phyloP scores from a whole-genome alignment of 1,140 invertebrate genomes.

The Globodera rostochiensis region DNA sequence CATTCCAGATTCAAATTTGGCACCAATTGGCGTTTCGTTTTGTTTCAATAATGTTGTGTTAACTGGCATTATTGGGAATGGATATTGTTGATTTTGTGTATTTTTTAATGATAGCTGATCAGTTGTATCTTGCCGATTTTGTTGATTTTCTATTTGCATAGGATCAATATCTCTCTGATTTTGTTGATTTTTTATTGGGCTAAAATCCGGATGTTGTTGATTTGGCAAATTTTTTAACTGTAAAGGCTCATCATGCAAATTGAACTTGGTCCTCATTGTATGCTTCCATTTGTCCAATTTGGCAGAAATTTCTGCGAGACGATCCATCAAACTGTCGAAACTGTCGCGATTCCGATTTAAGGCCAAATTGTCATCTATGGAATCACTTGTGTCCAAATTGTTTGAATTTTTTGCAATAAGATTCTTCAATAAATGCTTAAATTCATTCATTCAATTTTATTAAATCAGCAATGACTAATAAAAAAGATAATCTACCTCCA shows the following conservation, averaged over 20 bases:
- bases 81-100: no score
- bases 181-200: background rate
- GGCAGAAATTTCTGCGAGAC: background rate
- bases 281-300: background rate
- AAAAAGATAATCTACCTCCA: background rate
- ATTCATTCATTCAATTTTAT: background rate
- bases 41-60: background rate
- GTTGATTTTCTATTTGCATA: no score
- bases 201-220: background rate
- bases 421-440: background rate
- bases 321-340: background rate
- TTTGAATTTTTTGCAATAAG: background rate
- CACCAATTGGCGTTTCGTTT: background rate
- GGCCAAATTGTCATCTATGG: background rate
- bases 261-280: background rate
- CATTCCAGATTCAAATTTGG: background rate
- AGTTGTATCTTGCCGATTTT: no score
- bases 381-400: background rate
- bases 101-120: no score
- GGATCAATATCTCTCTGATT: no score
- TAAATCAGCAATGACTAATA: no score
- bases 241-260: background rate
- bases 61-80: no score
- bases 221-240: no score
- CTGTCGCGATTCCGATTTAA: background rate